These are phyloP conservation scores for Oryzias javanicus DNA, from an alignment of 2,113 vertebrate species.

Conservation along the genomic window DNA sequence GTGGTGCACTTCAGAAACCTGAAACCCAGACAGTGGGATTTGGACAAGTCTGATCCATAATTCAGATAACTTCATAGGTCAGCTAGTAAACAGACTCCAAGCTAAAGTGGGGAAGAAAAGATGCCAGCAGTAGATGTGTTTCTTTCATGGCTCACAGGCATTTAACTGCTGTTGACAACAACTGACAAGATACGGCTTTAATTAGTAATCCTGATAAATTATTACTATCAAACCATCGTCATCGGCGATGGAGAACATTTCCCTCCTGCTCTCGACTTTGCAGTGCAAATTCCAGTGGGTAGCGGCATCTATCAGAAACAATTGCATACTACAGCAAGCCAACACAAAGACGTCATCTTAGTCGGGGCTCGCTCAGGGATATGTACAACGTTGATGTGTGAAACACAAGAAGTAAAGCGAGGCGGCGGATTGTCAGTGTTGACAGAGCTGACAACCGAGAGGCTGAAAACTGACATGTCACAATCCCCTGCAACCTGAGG, in stretches of 20 bases:
- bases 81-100: no score
- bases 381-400: not conserved
- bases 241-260: not conserved
- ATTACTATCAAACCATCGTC: constrained; percentile 2
- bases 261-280: not conserved
- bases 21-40: no score
- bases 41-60: no score
- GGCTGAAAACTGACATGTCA: constrained; percentile 26
- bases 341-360: not conserved
- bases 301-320: not conserved
- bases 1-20: no score
- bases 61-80: no score
- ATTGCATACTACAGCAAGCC: not conserved
- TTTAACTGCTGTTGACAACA: no score
- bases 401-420: constrained; percentile 1
- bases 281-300: not conserved
- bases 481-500: constrained; percentile 15
- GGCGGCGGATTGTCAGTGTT: constrained; percentile 17
- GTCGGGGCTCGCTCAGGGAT: not conserved
- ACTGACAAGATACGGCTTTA: not conserved
- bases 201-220: not conserved
- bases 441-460: constrained; percentile 4
- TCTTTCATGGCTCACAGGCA: no score
- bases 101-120: no score
- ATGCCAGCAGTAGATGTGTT: no score